These are phyloP conservation scores for Ectropis crepuscularia DNA, from an alignment of 2,888 invertebrate species.

Conservation along the genomic window DNA sequence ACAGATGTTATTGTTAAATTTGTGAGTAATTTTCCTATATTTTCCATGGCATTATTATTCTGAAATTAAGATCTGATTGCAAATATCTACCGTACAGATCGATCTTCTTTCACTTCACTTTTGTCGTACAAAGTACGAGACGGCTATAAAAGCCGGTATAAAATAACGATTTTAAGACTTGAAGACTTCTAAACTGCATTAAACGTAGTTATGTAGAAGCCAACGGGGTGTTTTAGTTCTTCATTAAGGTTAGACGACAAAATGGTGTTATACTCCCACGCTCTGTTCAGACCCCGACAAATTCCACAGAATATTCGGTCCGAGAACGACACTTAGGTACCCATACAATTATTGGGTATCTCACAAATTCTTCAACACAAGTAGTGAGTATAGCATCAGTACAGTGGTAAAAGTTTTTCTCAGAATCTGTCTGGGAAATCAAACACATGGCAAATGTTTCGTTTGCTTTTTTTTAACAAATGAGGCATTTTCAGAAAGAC, in stretches of 20 bases:
- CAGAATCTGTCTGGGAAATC: too few species aligned
- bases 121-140: slow-evolving; percentile 18
- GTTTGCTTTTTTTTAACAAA: too few species aligned
- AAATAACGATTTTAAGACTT: slow-evolving; percentile 19
- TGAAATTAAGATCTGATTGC: too few species aligned
- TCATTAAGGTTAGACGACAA: slow-evolving; percentile 41
- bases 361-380: neutral
- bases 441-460: too few species aligned
- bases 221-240: slow-evolving; percentile 35
- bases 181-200: slow-evolving; percentile 22
- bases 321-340: slow-evolving; percentile 1
- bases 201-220: slow-evolving; percentile 15
- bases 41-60: too few species aligned
- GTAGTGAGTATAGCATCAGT: neutral
- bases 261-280: slow-evolving; percentile 36
- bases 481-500: too few species aligned
- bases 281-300: slow-evolving; percentile 37
- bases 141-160: slow-evolving; percentile 12
- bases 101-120: slow-evolving; percentile 3
- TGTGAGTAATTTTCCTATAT: too few species aligned
- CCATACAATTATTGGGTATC: slow-evolving; percentile 1
- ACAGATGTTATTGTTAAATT: too few species aligned
- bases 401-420: neutral
- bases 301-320: slow-evolving; percentile 17
- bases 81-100: too few species aligned